These are phyloP conservation scores for Siniperca scherzeri DNA, from an alignment of 2,797 vertebrate genomes.

Conservation along the genomic window DNA sequence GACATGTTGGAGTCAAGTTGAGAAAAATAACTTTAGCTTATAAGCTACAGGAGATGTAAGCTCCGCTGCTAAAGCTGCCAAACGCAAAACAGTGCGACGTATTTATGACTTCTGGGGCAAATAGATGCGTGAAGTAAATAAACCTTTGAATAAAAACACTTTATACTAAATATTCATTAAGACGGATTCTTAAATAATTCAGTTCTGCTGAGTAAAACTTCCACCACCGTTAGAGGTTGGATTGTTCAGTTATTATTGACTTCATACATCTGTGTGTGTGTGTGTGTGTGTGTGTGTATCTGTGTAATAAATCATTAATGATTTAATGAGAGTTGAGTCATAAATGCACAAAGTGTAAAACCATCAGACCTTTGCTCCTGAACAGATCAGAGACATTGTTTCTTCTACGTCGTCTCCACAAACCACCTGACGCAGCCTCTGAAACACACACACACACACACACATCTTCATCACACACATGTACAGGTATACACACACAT, in stretches of 20 bases:
- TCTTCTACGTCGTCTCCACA: conserved; percentile 76
- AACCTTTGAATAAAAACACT: too few relatives aligned
- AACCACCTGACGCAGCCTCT: conserved; percentile 84
- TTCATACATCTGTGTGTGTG: not conserved
- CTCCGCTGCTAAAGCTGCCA: too few relatives aligned
- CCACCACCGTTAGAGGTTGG: too few relatives aligned
- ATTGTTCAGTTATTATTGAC: not conserved
- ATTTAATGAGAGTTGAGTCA: not conserved
- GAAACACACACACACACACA: conserved; percentile 46
- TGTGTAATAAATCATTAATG: not conserved
- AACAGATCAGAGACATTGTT: conserved; percentile 84
- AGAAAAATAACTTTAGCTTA: too few relatives aligned
- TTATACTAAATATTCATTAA: too few relatives aligned
- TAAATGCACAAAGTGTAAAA: not conserved
- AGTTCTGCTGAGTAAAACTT: too few relatives aligned
- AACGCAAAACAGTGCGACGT: too few relatives aligned
- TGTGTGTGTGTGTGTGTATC: conserved; percentile 1
- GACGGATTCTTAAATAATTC: too few relatives aligned
- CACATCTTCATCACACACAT: conserved; percentile 5
- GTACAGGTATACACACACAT: not conserved
- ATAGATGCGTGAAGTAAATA: too few relatives aligned
- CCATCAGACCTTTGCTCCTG: conserved; percentile 78
- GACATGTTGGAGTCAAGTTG: too few relatives aligned
- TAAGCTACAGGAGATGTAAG: too few relatives aligned
- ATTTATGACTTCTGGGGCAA: too few relatives aligned